phyloP scores from a whole-genome alignment of 2,888 invertebrate species.

The Pseudolycoriella hygida region DNA sequence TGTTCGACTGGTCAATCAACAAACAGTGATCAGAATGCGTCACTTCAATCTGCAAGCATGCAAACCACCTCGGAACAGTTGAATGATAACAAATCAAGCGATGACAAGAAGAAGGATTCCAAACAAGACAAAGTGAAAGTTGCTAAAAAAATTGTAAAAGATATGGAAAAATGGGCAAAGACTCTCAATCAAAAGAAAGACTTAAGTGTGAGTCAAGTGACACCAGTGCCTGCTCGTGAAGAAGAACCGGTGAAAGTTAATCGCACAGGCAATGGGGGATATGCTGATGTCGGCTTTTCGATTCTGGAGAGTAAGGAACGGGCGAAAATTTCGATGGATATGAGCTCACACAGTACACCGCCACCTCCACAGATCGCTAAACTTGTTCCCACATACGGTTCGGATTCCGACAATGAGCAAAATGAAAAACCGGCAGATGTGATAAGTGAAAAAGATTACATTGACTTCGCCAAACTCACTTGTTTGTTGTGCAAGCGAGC shows the following conservation, averaged over 20 bases:
- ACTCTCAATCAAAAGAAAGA: slow-evolving; percentile 93
- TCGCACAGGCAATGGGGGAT: slow-evolving; percentile 30
- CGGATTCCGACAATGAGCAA: slow-evolving; percentile 38
- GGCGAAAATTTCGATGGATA: slow-evolving; percentile 16
- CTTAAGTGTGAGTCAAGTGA: slow-evolving; percentile 21
- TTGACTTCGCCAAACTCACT: slow-evolving; percentile 79
- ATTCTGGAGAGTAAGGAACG: slow-evolving; percentile 63
- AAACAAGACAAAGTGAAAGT: slow-evolving; percentile 92
- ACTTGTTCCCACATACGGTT: slow-evolving; percentile 61
- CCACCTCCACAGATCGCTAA: slow-evolving; percentile 22
- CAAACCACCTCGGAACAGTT: slow-evolving; percentile 21
- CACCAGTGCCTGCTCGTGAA: slow-evolving; percentile 18
- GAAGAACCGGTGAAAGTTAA: slow-evolving; percentile 8
- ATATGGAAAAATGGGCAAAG: slow-evolving; percentile 79
- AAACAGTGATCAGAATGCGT: background rate
- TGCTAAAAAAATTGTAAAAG: slow-evolving; percentile 93
- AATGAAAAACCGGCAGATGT: slow-evolving; percentile 8
- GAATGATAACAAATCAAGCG: slow-evolving; percentile 19
- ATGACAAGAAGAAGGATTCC: slow-evolving; percentile 43
- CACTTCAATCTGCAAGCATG: slow-evolving; percentile 18
- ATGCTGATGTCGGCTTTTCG: slow-evolving; percentile 86
- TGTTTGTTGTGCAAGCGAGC: slow-evolving; percentile 91
- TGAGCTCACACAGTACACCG: slow-evolving; percentile 16
- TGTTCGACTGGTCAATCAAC: slow-evolving; percentile 21
- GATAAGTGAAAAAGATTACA: slow-evolving; percentile 43